Percentiles rank a stretch among this genome's conserved stretches.
phyloP scores from a whole-genome alignment of 2,113 vertebrate genomes.

The Erythrocercus mccallii region DNA sequence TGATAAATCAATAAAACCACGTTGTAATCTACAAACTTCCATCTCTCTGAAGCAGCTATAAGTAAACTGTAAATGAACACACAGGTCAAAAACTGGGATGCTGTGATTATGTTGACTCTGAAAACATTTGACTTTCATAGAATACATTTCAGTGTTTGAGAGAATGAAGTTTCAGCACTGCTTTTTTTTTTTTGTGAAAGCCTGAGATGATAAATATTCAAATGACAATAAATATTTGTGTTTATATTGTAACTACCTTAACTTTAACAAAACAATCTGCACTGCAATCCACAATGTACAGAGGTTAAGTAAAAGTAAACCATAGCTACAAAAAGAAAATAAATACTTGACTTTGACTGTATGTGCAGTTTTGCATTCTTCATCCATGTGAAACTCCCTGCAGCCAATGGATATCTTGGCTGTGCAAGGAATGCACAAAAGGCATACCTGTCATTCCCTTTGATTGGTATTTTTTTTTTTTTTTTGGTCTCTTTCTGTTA shows the following conservation, averaged over 20 bases:
- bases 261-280: slow-evolving; percentile 57
- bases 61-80: slow-evolving; percentile 76
- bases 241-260: slow-evolving; percentile 48
- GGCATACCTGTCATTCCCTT: not conserved
- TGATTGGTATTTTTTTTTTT: not conserved
- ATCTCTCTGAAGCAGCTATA: slow-evolving; percentile 75
- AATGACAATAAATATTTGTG: slow-evolving; percentile 64
- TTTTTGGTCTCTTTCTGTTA: not conserved
- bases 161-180: slow-evolving; percentile 48
- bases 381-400: not conserved
- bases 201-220: slow-evolving; percentile 60
- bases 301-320: slow-evolving; percentile 53
- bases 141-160: slow-evolving; percentile 58
- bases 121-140: slow-evolving; percentile 76
- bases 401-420: not conserved
- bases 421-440: not conserved
- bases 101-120: slow-evolving; percentile 74
- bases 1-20: slow-evolving; percentile 78
- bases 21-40: slow-evolving; percentile 75
- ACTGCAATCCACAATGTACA: slow-evolving; percentile 3
- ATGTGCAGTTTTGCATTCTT: slow-evolving; percentile 28
- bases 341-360: slow-evolving; percentile 17
- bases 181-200: slow-evolving; percentile 46
- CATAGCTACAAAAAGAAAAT: slow-evolving; percentile 30
- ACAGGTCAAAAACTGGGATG: slow-evolving; percentile 71